Conservation (phyloP, 2,888 invertebrate genomes). For the Mongoloraphidia duomilia region DNA sequence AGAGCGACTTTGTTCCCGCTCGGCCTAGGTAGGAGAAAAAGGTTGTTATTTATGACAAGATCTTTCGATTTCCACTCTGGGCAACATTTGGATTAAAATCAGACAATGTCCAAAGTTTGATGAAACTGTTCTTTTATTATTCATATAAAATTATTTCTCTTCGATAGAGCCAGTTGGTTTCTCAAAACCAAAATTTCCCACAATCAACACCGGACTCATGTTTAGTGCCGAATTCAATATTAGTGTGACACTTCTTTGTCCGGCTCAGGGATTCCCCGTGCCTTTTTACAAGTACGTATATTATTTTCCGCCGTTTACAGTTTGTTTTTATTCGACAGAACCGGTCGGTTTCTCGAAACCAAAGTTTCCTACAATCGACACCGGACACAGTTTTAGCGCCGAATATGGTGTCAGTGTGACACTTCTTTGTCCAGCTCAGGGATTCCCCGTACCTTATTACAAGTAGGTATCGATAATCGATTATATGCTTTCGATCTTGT, state of each 20-base stretch:
- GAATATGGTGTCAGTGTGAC: conserved; percentile 40
- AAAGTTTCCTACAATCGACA: conserved; percentile 43
- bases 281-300: conserved; percentile 24
- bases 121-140: too few relatives aligned
- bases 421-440: conserved; percentile 56
- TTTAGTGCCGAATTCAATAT: conserved; percentile 24
- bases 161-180: conserved; percentile 25
- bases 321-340: conserved; percentile 29
- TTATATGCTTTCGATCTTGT: too few relatives aligned
- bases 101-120: too few relatives aligned
- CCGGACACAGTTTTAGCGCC: conserved; percentile 46
- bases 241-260: conserved; percentile 44
- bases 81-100: too few relatives aligned
- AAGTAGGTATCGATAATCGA: conserved; percentile 31
- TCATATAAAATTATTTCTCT: neutral
- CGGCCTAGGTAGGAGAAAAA: too few relatives aligned
- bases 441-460: conserved; percentile 44
- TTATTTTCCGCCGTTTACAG: too few relatives aligned
- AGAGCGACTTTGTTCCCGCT: too few relatives aligned
- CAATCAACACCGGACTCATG: conserved; percentile 21
- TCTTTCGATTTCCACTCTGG: too few relatives aligned
- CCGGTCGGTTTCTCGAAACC: conserved; percentile 48
- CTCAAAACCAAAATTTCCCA: conserved; percentile 23
- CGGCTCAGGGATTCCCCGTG: conserved; percentile 54
- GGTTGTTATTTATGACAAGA: too few relatives aligned